Evolutionary conservation across 2,888 invertebrate genomes (phyloP).

Genomic region (Psylliodes chrysocephalus): DNA sequence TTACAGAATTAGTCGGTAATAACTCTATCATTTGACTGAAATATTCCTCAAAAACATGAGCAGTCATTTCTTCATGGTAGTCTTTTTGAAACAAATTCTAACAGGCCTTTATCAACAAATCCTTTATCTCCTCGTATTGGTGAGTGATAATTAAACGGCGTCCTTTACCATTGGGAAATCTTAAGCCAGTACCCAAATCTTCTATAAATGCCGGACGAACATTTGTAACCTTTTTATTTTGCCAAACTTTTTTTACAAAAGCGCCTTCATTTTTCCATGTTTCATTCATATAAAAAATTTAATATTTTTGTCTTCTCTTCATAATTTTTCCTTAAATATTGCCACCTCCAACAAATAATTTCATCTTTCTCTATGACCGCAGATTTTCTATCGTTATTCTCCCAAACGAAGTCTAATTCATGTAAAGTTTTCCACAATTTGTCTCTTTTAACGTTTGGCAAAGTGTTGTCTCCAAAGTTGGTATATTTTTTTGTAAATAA

Average conservation of each 20-base stretch:
- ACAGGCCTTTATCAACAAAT: neutral
- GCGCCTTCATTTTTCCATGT: neutral
- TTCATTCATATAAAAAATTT: neutral
- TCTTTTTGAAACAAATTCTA: neutral
- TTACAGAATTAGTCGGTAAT: no score
- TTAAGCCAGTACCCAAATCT: neutral
- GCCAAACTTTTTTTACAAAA: neutral
- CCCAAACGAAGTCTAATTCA: conserved; percentile 2
- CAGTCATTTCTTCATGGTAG: neutral
- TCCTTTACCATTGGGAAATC: neutral
- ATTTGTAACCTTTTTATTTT: neutral
- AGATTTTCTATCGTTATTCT: conserved; percentile 1
- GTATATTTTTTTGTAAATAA: conserved; percentile 5
- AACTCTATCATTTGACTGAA: no score
- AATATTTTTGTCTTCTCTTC: neutral
- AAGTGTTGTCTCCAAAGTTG: conserved; percentile 1
- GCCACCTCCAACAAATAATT: conserved; percentile 5
- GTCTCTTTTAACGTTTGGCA: neutral
- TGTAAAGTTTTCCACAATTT: conserved; percentile 7
- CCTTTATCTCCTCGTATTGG: neutral
- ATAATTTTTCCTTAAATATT: neutral
- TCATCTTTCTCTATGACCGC: neutral
- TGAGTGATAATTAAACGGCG: neutral
- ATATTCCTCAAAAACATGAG: no score
- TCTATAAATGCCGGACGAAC: neutral